Evolutionary conservation across 2,797 vertebrate species (phyloP).

Genomic region (Potorous gilbertii): DNA sequence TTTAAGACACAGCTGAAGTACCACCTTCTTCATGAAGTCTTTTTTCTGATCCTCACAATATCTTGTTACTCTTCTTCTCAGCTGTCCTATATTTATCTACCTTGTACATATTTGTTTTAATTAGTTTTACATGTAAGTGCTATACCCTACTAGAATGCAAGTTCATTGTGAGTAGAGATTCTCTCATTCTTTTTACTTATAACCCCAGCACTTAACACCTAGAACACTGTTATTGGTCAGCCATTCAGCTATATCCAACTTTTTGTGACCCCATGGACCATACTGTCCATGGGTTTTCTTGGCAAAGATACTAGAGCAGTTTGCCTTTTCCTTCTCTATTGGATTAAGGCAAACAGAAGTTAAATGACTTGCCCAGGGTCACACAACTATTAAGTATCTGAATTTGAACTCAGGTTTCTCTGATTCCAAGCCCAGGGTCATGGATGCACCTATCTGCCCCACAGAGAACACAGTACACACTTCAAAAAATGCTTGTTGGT

Average conservation of each 20-base stretch:
- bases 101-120: neutral
- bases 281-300: neutral
- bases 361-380: neutral
- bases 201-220: neutral
- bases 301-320: neutral
- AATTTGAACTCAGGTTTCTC: neutral
- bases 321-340: neutral
- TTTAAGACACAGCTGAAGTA: neutral
- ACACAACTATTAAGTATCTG: neutral
- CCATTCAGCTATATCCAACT: neutral
- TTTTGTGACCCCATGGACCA: neutral
- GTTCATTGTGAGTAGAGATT: neutral
- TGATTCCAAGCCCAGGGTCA: neutral
- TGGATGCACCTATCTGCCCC: neutral
- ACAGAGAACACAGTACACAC: neutral
- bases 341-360: neutral
- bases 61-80: neutral
- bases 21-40: neutral
- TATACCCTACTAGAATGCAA: neutral
- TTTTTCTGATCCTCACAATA: neutral
- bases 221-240: neutral
- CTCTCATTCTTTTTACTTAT: neutral
- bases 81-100: neutral
- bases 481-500: neutral
- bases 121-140: neutral